A percentile compares a stretch with the other conserved stretches of the same genome.
Evolutionary conservation across 2,797 vertebrate species (phyloP).

Genomic region (Micropoecilia bifurca): DNA sequence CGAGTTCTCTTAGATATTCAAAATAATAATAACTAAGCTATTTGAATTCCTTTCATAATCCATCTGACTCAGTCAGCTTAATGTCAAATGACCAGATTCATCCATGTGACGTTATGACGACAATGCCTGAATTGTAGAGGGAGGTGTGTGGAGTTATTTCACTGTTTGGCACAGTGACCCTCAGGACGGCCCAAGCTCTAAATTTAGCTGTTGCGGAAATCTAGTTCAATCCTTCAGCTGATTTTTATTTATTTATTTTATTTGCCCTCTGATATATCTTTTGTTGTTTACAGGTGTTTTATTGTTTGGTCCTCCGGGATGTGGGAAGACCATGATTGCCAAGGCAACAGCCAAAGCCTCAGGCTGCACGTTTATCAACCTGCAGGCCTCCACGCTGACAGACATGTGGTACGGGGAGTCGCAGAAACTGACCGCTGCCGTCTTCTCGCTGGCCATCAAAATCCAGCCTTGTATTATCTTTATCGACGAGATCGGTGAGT

Average conservation of each 20-base stretch:
- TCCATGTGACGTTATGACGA: conserved; percentile 34
- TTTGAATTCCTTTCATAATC: neutral
- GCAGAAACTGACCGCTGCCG: conserved; percentile 86
- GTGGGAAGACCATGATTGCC: conserved; percentile 87
- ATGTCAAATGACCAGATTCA: conserved; percentile 28
- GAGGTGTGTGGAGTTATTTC: conserved; percentile 20
- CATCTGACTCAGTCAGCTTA: neutral
- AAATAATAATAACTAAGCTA: neutral
- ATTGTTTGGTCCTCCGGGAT: conserved; percentile 85
- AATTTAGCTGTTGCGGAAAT: conserved; percentile 40
- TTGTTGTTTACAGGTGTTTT: conserved; percentile 76
- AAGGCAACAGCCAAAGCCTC: conserved; percentile 86
- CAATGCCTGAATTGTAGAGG: conserved; percentile 24
- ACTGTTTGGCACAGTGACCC: conserved; percentile 29
- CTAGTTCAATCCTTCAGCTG: conserved; percentile 6
- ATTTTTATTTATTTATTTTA: conserved; percentile 21
- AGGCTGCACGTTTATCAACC: conserved; percentile 86
- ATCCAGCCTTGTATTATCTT: conserved; percentile 88
- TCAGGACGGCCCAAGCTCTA: conserved; percentile 32
- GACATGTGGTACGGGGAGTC: conserved; percentile 88
- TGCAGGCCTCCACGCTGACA: conserved; percentile 84
- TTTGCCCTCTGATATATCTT: neutral
- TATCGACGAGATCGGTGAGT: conserved; percentile 87
- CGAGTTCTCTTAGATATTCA: neutral
- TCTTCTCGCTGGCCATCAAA: conserved; percentile 86